Evolutionary conservation across 1,140 invertebrate genomes (phyloP).

Genomic region (Ceratosolen solmsi): DNA sequence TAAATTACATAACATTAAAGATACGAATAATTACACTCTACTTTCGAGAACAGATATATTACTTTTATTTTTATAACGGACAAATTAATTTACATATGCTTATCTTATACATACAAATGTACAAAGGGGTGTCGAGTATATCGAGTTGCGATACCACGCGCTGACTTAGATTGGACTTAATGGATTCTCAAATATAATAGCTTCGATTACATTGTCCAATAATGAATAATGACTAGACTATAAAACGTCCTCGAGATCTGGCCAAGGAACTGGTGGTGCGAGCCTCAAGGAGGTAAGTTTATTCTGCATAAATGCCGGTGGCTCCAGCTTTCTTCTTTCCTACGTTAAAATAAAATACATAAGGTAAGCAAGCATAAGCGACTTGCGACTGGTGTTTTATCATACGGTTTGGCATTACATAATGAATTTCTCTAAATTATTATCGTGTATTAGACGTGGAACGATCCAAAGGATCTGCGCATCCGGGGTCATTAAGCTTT

Average conservation of each 20-base stretch:
- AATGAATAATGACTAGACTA: conserved; percentile 65
- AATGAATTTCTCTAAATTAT: too few relatives aligned
- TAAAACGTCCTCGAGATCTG: conserved; percentile 71
- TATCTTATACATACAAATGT: conserved; percentile 50
- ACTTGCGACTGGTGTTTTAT: too few relatives aligned
- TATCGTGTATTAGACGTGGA: too few relatives aligned
- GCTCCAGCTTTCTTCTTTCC: conserved; percentile 65
- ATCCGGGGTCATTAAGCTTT: too few relatives aligned
- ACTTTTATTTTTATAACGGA: conserved; percentile 25
- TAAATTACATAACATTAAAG: conserved; percentile 47
- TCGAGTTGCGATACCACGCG: conserved; percentile 23
- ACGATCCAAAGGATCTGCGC: too few relatives aligned
- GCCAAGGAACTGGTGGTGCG: conserved; percentile 66
- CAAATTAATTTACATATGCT: conserved; percentile 40
- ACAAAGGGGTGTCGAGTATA: conserved; percentile 42
- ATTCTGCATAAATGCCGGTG: conserved; percentile 66
- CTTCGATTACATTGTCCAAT: conserved; percentile 9
- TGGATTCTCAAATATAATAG: conserved; percentile 18
- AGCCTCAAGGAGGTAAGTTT: conserved; percentile 65
- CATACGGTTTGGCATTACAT: too few relatives aligned
- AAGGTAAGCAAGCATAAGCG: too few relatives aligned
- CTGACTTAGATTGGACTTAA: conserved; percentile 36
- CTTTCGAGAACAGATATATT: conserved; percentile 20
- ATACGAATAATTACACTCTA: conserved; percentile 14
- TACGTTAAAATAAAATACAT: conserved; percentile 40